A percentile compares a stretch with the other conserved stretches of the same genome.
These are phyloP conservation scores for Fragum fragum DNA, from an alignment of 2,888 invertebrate species.

Conservation along the genomic window DNA sequence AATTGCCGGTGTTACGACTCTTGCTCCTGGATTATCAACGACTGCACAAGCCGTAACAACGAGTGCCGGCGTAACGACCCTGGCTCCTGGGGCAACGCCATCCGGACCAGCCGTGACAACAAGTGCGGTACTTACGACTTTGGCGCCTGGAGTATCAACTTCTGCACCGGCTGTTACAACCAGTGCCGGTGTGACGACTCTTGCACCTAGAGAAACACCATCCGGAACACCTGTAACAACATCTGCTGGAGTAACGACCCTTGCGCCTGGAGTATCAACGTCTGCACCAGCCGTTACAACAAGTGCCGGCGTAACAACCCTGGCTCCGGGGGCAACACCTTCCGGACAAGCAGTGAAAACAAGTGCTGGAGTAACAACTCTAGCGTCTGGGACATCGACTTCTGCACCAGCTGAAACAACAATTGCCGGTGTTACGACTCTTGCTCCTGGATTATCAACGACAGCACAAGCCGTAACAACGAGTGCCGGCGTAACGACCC, in stretches of 20 bases:
- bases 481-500: neutral
- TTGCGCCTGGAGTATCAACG: neutral
- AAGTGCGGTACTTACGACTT: neutral
- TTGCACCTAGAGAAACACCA: neutral
- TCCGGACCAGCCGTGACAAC: neutral
- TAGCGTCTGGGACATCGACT: neutral
- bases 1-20: too few relatives aligned
- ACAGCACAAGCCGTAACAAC: neutral
- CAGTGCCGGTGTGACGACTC: neutral
- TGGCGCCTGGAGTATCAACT: constrained; percentile 4
- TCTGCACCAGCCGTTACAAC: neutral
- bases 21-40: neutral
- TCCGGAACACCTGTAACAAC: neutral
- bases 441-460: neutral
- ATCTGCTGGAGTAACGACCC: neutral
- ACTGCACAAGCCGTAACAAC: neutral
- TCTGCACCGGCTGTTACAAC: neutral
- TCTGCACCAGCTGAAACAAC: neutral
- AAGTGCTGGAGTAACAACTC: neutral
- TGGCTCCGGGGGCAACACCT: neutral
- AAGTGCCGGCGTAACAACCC: neutral
- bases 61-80: neutral
- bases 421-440: neutral
- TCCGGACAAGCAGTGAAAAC: neutral
- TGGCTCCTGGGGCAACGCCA: neutral